Base-by-base conservation (phyloP, 1,140 invertebrate genomes). In the Idris sp. region DNA sequence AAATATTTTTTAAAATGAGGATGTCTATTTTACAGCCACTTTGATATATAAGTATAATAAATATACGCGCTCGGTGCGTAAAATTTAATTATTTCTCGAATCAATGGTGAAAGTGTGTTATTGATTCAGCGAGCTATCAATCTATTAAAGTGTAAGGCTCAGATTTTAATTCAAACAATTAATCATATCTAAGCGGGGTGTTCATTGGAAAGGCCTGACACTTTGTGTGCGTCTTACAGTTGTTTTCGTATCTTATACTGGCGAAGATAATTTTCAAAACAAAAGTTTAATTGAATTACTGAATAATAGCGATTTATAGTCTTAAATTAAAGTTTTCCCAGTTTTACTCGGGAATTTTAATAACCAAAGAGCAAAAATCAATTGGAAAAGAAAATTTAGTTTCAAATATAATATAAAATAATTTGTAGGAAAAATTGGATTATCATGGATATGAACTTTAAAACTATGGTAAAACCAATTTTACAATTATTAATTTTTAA, bases 161-260 rank as follows among this genome's bases (percentile, higher is more conserved):
- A 68, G 64, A 68, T 68, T 68, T 68, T 68, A 68, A 58, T 68
- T 68, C 53, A 28, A 36, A 58, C 51, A 28, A 68, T 68, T 68
- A 68, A 68, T 68, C 64, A 68, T 68, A 40, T 11, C 31, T 31
- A 38, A n/a, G 14, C 15, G 35, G 18, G 5, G 9, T 28, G 64
- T 49, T 58, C 44, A 16, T 19, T 41, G 41, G 33, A 67, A 67
- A 58, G 58, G 33, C 44, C 49, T 68, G 51, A 49, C 53, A 68
- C 53, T 48, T 26, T 28, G 7, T 8, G 9, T 1, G 26, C 28
- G 15, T 53, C 58, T 64, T 36, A 44, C 58, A 28, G 7, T 49
- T 26, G 33, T 40, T 49, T 35, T 41, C 11, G 14, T 41, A 44
- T 61, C 44, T 40, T 31, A 14, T 19, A 41, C 13, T 15, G 19